Conservation (phyloP, 2,113 vertebrate genomes). For the Meleagris gallopavo region DNA sequence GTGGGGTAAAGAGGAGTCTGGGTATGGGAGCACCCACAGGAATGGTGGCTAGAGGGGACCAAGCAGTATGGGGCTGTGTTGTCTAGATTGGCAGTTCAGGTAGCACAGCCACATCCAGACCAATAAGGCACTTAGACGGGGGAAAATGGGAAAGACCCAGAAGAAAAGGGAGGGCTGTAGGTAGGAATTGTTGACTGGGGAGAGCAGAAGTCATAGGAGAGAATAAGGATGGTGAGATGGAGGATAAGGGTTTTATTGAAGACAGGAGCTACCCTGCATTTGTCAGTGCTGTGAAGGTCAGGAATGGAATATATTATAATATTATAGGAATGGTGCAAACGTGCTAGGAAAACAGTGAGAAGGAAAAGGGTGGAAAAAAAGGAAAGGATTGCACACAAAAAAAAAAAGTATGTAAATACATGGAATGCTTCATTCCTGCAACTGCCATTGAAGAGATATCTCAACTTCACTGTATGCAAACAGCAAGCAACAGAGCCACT, state of each 20-base stretch:
- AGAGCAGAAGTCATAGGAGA: not conserved
- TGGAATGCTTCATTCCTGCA: not conserved
- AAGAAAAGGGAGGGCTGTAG: not conserved
- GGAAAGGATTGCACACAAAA: not conserved
- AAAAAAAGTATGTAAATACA: not conserved
- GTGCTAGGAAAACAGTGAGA: not conserved
- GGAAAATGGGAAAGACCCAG: not conserved
- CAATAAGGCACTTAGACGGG: not conserved
- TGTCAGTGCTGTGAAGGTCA: not conserved
- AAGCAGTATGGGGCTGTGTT: too few species aligned
- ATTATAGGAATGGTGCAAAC: not conserved
- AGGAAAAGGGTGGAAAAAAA: not conserved
- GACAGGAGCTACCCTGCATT: not conserved
- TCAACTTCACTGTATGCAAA: not conserved
- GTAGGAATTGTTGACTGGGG: not conserved
- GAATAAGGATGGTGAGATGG: not conserved
- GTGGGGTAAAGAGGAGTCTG: not conserved
- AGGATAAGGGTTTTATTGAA: not conserved
- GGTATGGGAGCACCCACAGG: not conserved
- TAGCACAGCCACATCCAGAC: not conserved
- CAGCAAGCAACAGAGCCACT: not conserved
- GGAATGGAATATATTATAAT: not conserved
- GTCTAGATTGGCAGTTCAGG: not conserved
- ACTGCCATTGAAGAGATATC: rapidly evolving
- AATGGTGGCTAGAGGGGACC: not conserved